Evolutionary conservation across 2,113 vertebrate species (phyloP), one percentile per base, ranked within the genome.

Genomic region (Nyctibius bracteatus): DNA sequence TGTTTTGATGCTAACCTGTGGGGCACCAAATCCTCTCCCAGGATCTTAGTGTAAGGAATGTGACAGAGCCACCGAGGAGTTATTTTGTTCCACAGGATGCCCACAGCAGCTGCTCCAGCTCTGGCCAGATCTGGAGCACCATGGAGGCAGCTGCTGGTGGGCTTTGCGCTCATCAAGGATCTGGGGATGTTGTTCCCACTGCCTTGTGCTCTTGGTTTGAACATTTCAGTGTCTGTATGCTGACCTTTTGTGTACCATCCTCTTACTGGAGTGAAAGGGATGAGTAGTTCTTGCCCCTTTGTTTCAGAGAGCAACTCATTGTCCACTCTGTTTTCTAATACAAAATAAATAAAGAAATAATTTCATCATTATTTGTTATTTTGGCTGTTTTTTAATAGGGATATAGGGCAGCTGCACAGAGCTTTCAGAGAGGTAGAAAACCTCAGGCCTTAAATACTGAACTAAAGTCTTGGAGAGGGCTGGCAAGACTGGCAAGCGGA

Each of bases 341-440:
- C 79, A 96, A 92, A 96, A 94, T 91, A 97, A 94, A 96, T 94
- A 94, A 86, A 94, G 88, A 94, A 94, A 95, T 94, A 0, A 90
- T 94, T 96, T 96, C 66, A 94, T 91, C 93, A 91, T 96, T 96
- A 92, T 88, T 92, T 86, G 86, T 96, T 96, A 96, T 83, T 95
- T 97, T 96, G 88, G 90, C 91, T 94, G 68, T 9, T 81, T 81
- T 92, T 92, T 93, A 93, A 96, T 88, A 71, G 86, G 88, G 86
- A 79, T 49, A 54, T 52, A 77, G 49, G 59, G n/a, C 96, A 97
- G 91, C 88, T 95, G 95, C 81, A 68, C 0, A 0, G 25, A 84
- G 73, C 65, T 94, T 72, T 92, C 47, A 72, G 80, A 52, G 47
- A 66, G 88, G 95, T 92, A 93, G 91, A 94, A 95, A 97, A 92